Percentiles rank a stretch among this genome's conserved stretches.
Evolutionary conservation across 2,797 vertebrate genomes (phyloP).

Genomic region (Huso huso): DNA sequence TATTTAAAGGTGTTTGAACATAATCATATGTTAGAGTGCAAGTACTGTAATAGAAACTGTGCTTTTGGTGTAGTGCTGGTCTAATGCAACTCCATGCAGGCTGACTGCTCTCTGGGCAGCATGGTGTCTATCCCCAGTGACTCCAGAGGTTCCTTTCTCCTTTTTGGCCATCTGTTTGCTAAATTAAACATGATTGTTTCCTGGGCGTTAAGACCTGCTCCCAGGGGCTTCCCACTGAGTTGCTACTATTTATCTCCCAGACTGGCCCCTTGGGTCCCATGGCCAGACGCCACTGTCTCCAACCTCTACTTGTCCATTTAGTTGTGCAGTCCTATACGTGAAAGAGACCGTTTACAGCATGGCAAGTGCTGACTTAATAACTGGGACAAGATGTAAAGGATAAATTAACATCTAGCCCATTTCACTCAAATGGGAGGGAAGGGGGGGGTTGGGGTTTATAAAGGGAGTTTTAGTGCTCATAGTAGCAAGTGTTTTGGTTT

Average conservation of each 20-base stretch:
- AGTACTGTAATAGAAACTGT: not conserved
- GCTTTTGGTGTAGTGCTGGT: not conserved
- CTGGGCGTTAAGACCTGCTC: conserved; percentile 63
- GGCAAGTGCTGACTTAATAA: not conserved
- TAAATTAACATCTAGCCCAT: conserved; percentile 56
- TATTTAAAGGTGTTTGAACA: too few relatives aligned
- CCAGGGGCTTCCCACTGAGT: conserved; percentile 43
- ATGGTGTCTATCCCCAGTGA: conserved; percentile 45
- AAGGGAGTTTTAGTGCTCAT: too few relatives aligned
- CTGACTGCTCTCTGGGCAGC: conserved; percentile 34
- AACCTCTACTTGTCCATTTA: conserved; percentile 23
- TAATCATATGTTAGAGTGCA: too few relatives aligned
- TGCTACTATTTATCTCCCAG: conserved; percentile 56
- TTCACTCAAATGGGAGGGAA: conserved; percentile 27
- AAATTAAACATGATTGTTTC: conserved; percentile 76
- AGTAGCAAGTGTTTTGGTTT: too few relatives aligned
- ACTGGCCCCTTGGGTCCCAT: conserved; percentile 45
- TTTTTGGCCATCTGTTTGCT: conserved; percentile 61
- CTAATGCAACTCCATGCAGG: not conserved
- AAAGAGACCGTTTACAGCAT: not conserved
- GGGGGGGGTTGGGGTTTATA: too few relatives aligned
- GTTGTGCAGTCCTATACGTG: not conserved
- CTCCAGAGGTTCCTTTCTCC: conserved; percentile 10
- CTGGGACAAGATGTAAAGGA: conserved; percentile 31
- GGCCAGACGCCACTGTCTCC: conserved; percentile 47